phyloP scores from a whole-genome alignment of 2,888 invertebrate genomes.

The Thymelicus sylvestris region DNA sequence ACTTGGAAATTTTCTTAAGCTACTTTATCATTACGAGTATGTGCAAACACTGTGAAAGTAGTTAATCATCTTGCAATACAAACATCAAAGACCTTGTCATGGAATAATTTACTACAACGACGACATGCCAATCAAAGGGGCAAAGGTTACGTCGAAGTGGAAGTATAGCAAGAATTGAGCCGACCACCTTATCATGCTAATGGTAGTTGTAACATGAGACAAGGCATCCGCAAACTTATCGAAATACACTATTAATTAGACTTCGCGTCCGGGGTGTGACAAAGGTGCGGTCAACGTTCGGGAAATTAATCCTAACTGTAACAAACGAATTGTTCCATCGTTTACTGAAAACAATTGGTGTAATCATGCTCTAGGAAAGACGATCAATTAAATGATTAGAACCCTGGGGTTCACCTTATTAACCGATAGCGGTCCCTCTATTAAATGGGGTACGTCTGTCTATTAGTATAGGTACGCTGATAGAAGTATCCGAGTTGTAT shows the following conservation, averaged over 20 bases:
- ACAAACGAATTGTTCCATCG: conserved; percentile 58
- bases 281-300: conserved; percentile 78
- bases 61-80: conserved; percentile 60
- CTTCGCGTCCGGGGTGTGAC: conserved; percentile 68
- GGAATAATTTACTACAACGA: conserved; percentile 58
- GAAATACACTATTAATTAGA: conserved; percentile 80
- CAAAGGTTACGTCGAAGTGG: conserved; percentile 57
- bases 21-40: conserved; percentile 8
- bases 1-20: conserved; percentile 43
- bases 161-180: conserved; percentile 43
- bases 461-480: background rate
- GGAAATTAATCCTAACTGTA: conserved; percentile 79
- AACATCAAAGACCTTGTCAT: conserved; percentile 56
- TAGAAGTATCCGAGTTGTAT: no score
- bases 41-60: conserved; percentile 38
- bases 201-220: conserved; percentile 71
- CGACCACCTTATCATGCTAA: conserved; percentile 66
- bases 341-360: conserved; percentile 69
- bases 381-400: conserved; percentile 75
- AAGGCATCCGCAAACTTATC: conserved; percentile 60
- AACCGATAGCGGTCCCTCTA: conserved; percentile 55
- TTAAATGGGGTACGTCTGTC: background rate
- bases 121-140: conserved; percentile 56
- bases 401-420: conserved; percentile 67
- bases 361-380: conserved; percentile 65